Evolutionary conservation across 2,888 invertebrate genomes (phyloP).

Genomic region (Drosophila crucigera): DNA sequence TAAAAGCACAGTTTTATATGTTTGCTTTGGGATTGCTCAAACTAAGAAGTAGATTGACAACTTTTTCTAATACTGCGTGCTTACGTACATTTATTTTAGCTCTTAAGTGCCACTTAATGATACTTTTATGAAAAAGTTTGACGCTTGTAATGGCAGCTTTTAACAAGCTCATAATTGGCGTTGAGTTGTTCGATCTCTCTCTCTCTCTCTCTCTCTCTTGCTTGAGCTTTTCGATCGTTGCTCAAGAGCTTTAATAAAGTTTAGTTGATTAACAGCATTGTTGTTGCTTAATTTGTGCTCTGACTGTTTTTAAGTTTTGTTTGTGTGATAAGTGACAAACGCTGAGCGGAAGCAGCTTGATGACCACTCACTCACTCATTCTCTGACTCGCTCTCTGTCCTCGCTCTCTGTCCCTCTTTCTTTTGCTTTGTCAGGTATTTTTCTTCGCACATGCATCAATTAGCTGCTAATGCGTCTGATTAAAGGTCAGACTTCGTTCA

Average conservation of each 20-base stretch:
- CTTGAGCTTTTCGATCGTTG: not conserved
- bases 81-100: not conserved
- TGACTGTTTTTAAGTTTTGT: not conserved
- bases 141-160: not conserved
- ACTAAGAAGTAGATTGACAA: not conserved
- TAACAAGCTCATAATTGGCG: not conserved
- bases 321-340: not conserved
- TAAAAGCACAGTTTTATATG: not conserved
- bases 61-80: not conserved
- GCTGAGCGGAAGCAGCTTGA: too few species aligned
- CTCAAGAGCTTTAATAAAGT: slow-evolving; percentile 1
- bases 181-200: not conserved
- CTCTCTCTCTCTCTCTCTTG: not conserved
- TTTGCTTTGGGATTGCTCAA: not conserved
- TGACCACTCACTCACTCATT: not conserved
- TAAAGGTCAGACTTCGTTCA: slow-evolving; percentile 48
- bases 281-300: not conserved
- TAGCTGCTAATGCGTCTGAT: slow-evolving; percentile 36
- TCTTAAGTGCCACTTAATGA: not conserved
- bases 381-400: not conserved
- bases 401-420: not conserved
- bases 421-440: slow-evolving; percentile 1
- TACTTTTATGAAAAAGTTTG: not conserved
- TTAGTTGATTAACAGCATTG: not conserved
- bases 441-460: not conserved